A percentile compares a stretch with the other conserved stretches of the same genome.
These are phyloP conservation scores for Pogona vitticeps DNA, from an alignment of 2,113 vertebrate species.

Conservation along the genomic window DNA sequence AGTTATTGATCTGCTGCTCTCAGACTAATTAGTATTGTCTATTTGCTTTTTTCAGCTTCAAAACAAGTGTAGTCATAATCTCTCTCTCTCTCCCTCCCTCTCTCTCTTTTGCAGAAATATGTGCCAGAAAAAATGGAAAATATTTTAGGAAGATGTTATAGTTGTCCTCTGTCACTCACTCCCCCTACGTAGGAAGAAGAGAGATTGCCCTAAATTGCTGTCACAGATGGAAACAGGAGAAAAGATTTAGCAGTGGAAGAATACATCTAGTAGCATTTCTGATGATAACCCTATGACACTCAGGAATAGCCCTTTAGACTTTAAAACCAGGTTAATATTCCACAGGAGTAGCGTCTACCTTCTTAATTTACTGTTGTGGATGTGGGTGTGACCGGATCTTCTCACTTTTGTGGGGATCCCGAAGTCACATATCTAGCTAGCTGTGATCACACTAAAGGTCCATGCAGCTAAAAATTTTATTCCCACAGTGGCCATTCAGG, in stretches of 20 bases:
- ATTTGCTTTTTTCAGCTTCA: conserved; percentile 2
- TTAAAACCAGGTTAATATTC: neutral
- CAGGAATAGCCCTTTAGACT: neutral
- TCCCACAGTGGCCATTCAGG: neutral
- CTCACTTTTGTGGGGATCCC: too few relatives aligned
- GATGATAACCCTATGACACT: neutral
- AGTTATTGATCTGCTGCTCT: conserved; percentile 36
- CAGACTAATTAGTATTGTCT: conserved; percentile 24
- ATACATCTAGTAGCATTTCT: neutral
- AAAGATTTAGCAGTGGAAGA: neutral
- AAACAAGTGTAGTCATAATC: conserved; percentile 20
- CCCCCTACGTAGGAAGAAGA: neutral
- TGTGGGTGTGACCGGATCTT: too few relatives aligned
- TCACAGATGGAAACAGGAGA: neutral
- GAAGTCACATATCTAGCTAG: too few relatives aligned
- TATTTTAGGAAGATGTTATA: conserved; percentile 24
- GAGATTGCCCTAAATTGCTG: neutral
- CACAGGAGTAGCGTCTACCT: neutral
- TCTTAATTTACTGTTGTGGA: neutral
- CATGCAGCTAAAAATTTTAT: neutral
- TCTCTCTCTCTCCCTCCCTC: too few relatives aligned
- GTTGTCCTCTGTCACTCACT: neutral
- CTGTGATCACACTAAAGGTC: neutral
- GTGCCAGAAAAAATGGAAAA: neutral
- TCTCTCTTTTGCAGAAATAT: conserved; percentile 11